phyloP scores from a whole-genome alignment of 2,113 vertebrate genomes.

The Tor tambroides region DNA sequence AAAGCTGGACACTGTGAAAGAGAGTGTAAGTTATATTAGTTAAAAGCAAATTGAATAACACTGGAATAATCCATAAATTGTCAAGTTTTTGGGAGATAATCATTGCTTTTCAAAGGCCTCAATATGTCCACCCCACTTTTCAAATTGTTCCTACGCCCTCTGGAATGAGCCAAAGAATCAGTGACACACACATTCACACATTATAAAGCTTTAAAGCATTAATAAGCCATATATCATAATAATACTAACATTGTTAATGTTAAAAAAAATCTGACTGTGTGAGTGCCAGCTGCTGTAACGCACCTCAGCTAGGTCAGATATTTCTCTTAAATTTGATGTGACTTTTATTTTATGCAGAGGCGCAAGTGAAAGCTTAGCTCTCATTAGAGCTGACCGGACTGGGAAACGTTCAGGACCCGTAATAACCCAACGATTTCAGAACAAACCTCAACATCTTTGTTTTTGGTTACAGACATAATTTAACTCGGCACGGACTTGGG shows the following conservation, averaged over 20 bases:
- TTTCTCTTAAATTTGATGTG: slow-evolving; percentile 51
- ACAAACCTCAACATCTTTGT: slow-evolving; percentile 29
- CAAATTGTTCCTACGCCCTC: background rate
- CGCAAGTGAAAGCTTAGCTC: slow-evolving; percentile 29
- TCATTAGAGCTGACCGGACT: slow-evolving; percentile 33
- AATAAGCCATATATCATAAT: slow-evolving; percentile 37
- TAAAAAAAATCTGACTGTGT: slow-evolving; percentile 40
- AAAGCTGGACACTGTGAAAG: background rate
- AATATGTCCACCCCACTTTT: background rate
- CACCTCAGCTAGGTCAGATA: slow-evolving; percentile 9
- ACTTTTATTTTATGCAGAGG: slow-evolving; percentile 57
- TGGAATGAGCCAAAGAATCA: slow-evolving; percentile 2
- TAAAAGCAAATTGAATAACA: background rate
- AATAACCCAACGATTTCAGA: slow-evolving; percentile 24
- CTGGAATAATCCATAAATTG: background rate
- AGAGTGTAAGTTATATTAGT: background rate
- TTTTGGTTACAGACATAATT: slow-evolving; percentile 36
- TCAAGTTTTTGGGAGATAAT: background rate
- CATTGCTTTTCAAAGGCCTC: background rate
- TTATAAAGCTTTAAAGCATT: slow-evolving; percentile 28
- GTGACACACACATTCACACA: slow-evolving; percentile 27
- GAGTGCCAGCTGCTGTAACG: background rate
- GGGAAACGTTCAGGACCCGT: background rate
- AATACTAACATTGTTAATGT: slow-evolving; percentile 13
- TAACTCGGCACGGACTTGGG: background rate